Percentiles rank a stretch among this genome's conserved stretches.
These are phyloP conservation scores for Schizopygopsis pylzovi DNA, from an alignment of 2,797 vertebrate species.

Conservation along the genomic window DNA sequence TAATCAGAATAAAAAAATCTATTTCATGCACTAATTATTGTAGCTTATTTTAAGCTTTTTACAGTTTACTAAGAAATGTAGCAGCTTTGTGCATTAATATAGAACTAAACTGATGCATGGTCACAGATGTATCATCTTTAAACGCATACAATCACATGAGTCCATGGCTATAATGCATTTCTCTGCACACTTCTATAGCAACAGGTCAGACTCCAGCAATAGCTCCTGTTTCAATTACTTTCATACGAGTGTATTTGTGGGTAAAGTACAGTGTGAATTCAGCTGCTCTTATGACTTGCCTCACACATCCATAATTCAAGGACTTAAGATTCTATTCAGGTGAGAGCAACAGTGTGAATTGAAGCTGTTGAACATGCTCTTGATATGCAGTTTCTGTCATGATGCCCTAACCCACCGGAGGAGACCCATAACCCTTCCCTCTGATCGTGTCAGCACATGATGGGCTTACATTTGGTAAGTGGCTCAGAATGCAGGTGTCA, in stretches of 20 bases:
- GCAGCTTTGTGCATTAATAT: background rate
- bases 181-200: background rate
- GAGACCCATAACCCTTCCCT: conserved; percentile 22
- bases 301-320: background rate
- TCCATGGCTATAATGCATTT: background rate
- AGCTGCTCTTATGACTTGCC: conserved; percentile 1
- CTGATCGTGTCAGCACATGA: background rate
- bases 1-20: background rate
- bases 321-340: background rate
- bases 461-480: background rate
- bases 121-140: background rate
- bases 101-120: background rate
- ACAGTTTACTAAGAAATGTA: background rate
- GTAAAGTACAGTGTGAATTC: conserved; percentile 23
- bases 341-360: background rate
- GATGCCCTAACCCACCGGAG: conserved; percentile 14
- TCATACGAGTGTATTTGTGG: conserved; percentile 21
- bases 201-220: conserved; percentile 4
- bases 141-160: background rate
- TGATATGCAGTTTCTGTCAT: background rate
- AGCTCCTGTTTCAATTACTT: background rate
- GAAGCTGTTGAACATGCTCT: background rate
- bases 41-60: background rate
- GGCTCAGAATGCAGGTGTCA: conserved; percentile 14
- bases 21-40: background rate